Evolutionary conservation across 2,797 vertebrate species (phyloP), one percentile per base, ranked within the genome.

Genomic region (Amblyopsis hoosieri): DNA sequence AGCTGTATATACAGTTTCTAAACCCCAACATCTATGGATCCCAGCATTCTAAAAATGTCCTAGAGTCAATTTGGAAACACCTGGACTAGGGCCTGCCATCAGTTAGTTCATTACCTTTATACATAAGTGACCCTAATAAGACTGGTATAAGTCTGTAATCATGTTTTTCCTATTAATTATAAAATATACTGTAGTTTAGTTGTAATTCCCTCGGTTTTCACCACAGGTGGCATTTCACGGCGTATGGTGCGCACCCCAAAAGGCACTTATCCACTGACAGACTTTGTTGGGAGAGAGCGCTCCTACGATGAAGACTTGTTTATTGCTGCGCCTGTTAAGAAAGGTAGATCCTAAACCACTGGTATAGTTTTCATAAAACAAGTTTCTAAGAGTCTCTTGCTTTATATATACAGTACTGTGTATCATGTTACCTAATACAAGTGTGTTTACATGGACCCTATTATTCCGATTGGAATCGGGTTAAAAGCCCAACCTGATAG

Each of bases 201-300:
- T n/a, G 45, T 42, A 3, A 23, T 46, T 3, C 23, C 4, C 12
- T 45, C 17, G 33, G n/a, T 31, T 49, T 50, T 52, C 10, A 1
- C 54, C 62, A 12, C 74, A 99, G 96, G 66, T 60, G 96, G 96
- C 0, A 90, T 99, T 60, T 78, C 87, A 1, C 90, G 96, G 8
- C 93, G 95, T 45, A 95, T 99, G 95, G 91, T 97, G 51, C 93
- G 95, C 13, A 90, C 89, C 0, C 72, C 90, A 0, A 71, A 89
- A 11, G 94, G 94, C 46, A 86, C 89, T 0, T 89, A 66, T 10
- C 91, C 93, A 0, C 74, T 92, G 62, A 95, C 94, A 0, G 86
- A 93, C 63, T 98, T 97, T 70, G 67, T 85, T 0, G 96, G 97
- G 15, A 90, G 85, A 12, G 95, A 99, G 74, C 87, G 73, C 2